Conservation (phyloP, 2,797 vertebrate species). For the Liparis tanakae region DNA sequence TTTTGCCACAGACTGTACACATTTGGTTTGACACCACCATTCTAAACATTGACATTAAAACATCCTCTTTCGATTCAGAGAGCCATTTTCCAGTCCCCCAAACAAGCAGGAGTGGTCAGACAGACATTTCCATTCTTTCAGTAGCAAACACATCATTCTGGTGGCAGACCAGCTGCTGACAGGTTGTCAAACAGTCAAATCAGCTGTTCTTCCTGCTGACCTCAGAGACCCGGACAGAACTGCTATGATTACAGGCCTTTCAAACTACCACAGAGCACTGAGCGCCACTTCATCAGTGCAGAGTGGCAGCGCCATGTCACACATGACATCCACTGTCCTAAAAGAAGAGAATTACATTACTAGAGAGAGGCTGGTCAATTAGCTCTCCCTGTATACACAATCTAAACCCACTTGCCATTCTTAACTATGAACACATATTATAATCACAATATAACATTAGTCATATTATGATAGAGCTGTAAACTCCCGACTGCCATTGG, state of each 20-base stretch:
- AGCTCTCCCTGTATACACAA: background rate
- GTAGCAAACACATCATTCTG: constrained; percentile 35
- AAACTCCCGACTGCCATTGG: background rate
- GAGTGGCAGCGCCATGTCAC: constrained; percentile 3
- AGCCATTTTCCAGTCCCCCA: background rate
- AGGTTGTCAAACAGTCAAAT: constrained; percentile 58
- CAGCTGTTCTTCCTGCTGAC: constrained; percentile 60
- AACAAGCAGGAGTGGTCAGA: background rate
- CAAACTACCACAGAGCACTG: constrained; percentile 1
- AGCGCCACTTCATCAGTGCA: constrained; percentile 14
- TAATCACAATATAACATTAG: constrained; percentile 35
- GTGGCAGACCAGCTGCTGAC: constrained; percentile 44
- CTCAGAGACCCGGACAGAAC: constrained; percentile 18
- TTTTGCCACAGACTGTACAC: background rate
- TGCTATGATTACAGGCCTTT: constrained; percentile 30
- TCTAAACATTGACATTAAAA: background rate
- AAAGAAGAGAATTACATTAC: constrained; percentile 4
- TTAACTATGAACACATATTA: constrained; percentile 14
- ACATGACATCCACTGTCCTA: background rate
- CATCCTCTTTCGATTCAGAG: background rate
- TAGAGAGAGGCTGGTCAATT: constrained; percentile 19
- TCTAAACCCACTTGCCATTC: constrained; percentile 2
- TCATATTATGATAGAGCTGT: constrained; percentile 24
- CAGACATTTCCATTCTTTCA: constrained; percentile 11
- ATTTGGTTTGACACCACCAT: background rate